Conservation (phyloP, 2,797 vertebrate genomes). For the Poeciliopsis turneri region DNA sequence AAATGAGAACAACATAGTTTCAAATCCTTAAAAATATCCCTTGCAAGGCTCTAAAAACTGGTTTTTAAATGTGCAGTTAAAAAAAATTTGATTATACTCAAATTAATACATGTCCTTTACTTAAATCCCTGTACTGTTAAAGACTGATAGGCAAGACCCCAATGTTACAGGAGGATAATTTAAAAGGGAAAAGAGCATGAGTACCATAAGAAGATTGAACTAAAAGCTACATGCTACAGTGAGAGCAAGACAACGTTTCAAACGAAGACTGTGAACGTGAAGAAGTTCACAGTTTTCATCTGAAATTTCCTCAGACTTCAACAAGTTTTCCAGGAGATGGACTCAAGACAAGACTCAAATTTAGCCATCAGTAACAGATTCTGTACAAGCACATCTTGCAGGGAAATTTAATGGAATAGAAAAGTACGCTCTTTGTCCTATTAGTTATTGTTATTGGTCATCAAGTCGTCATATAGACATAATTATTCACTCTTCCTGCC, state of each 20-base stretch:
- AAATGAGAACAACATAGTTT: slow-evolving; percentile 15
- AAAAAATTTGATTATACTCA: slow-evolving; percentile 41
- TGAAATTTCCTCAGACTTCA: slow-evolving; percentile 55
- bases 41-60: slow-evolving; percentile 32
- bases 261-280: too few relatives aligned
- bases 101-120: slow-evolving; percentile 47
- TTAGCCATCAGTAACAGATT: slow-evolving; percentile 18
- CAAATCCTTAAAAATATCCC: slow-evolving; percentile 30
- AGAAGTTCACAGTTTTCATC: slow-evolving; percentile 31
- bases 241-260: slow-evolving; percentile 49
- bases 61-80: slow-evolving; percentile 46
- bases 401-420: slow-evolving; percentile 25
- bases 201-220: slow-evolving; percentile 6
- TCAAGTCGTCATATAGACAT: slow-evolving; percentile 33
- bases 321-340: slow-evolving; percentile 51
- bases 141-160: slow-evolving; percentile 29
- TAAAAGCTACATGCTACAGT: slow-evolving; percentile 24
- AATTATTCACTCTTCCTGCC: slow-evolving; percentile 46
- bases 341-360: slow-evolving; percentile 26
- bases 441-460: slow-evolving; percentile 50
- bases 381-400: slow-evolving; percentile 12
- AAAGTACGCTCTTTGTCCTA: slow-evolving; percentile 26
- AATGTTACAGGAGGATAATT: slow-evolving; percentile 15
- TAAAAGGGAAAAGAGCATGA: neutral
- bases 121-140: slow-evolving; percentile 51